phyloP scores from a whole-genome alignment of 2,113 vertebrate genomes.

The Ciconia boyciana region DNA sequence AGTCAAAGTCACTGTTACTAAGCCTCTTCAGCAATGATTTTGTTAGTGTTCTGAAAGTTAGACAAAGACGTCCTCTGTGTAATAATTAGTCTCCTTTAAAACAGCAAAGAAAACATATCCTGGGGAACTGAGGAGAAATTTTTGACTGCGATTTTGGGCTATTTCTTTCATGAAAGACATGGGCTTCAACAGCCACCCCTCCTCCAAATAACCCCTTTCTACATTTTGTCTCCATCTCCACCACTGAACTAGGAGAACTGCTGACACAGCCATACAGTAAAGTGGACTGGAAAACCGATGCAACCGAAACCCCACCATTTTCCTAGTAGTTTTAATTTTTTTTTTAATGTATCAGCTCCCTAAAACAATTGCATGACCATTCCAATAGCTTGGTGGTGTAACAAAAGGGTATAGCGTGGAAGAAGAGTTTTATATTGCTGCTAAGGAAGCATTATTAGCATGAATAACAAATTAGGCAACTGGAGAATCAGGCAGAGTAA shows the following conservation, averaged over 20 bases:
- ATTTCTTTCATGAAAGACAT: neutral
- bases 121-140: neutral
- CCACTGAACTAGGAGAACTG: neutral
- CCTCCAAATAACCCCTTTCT: neutral
- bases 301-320: neutral
- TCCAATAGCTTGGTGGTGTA: neutral
- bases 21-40: neutral
- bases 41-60: neutral
- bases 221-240: neutral
- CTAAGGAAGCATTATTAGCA: neutral
- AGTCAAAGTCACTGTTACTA: neutral
- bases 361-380: neutral
- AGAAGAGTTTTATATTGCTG: neutral
- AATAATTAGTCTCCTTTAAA: neutral
- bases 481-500: neutral
- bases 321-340: neutral
- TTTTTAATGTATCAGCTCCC: neutral
- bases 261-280: neutral
- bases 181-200: neutral
- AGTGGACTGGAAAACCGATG: neutral
- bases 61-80: neutral
- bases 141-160: neutral
- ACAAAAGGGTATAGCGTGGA: neutral
- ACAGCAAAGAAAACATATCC: neutral
- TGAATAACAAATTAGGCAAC: neutral